These are phyloP conservation scores for Dicrurus megarhynchus DNA, from an alignment of 2,113 vertebrate genomes.

Conservation along the genomic window DNA sequence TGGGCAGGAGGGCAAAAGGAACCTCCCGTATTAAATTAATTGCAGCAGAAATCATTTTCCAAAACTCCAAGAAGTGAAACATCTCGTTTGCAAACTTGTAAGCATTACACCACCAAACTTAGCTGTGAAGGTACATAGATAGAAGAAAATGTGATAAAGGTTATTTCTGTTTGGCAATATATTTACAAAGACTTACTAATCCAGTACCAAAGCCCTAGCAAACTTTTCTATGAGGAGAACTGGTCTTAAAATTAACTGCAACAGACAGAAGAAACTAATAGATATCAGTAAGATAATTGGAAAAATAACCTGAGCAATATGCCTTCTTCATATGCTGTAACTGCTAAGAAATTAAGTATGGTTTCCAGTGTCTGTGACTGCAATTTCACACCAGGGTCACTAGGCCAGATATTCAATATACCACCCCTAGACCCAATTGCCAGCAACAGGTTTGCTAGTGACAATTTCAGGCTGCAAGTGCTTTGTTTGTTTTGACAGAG, in stretches of 20 bases:
- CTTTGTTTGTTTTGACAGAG: slow-evolving; percentile 54
- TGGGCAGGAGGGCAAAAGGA: neutral
- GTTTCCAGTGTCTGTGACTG: slow-evolving; percentile 46
- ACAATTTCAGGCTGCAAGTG: slow-evolving; percentile 81
- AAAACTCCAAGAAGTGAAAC: neutral
- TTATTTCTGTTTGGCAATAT: neutral
- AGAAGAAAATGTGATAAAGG: neutral
- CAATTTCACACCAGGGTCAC: slow-evolving; percentile 24
- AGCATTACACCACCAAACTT: neutral
- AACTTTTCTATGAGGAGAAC: neutral
- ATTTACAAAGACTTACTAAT: neutral
- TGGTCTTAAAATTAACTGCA: neutral
- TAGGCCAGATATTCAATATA: slow-evolving; percentile 72
- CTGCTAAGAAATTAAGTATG: slow-evolving; percentile 70
- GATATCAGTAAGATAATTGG: neutral
- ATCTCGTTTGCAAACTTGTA: neutral
- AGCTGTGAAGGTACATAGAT: neutral
- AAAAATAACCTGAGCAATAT: neutral
- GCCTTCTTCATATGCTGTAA: slow-evolving; percentile 68
- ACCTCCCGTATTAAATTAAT: neutral
- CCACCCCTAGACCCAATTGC: slow-evolving; percentile 76
- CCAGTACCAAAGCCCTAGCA: neutral
- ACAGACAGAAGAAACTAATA: neutral
- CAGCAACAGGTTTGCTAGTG: slow-evolving; percentile 58
- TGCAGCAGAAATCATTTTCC: neutral